Conservation (phyloP, 2,113 vertebrate species). For the Candoia aspera region DNA sequence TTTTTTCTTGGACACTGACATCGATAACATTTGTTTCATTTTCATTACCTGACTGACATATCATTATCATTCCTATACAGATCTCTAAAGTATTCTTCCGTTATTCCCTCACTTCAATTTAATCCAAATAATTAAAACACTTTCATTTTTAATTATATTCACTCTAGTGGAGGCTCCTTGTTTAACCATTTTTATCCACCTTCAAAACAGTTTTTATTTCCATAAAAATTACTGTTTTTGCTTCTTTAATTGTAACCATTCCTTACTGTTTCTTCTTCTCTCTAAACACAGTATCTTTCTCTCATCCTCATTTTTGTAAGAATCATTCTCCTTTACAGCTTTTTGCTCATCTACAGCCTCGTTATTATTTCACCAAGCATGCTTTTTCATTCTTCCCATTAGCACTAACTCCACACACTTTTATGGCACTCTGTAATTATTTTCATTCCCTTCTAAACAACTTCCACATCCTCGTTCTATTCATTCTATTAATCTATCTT, state of each 20-base stretch:
- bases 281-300: neutral
- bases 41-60: neutral
- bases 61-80: neutral
- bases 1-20: neutral
- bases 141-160: neutral
- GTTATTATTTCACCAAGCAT: neutral
- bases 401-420: neutral
- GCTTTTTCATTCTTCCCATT: neutral
- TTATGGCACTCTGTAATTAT: neutral
- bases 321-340: neutral
- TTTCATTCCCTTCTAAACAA: neutral
- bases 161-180: neutral
- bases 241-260: neutral
- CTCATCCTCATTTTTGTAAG: neutral
- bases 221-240: neutral
- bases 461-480: neutral
- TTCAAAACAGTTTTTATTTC: neutral
- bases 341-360: neutral
- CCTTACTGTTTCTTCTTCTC: neutral
- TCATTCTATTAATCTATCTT: neutral
- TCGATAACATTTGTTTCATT: neutral
- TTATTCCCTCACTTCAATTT: neutral
- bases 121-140: neutral
- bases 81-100: neutral
- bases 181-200: neutral